These are phyloP conservation scores for Clinocottus analis DNA, from an alignment of 2,113 vertebrate genomes.

Conservation along the genomic window DNA sequence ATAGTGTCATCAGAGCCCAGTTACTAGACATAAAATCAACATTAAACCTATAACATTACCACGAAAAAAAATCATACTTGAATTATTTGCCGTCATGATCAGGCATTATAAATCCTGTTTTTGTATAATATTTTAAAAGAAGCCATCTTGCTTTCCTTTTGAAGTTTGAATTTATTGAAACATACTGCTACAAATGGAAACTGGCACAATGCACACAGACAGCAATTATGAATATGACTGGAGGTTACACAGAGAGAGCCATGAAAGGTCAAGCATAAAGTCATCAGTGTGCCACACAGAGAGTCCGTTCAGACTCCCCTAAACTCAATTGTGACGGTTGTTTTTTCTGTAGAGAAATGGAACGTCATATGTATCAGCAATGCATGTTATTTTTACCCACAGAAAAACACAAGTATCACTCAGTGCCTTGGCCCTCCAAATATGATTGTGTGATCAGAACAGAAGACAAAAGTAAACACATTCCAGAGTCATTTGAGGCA, in stretches of 20 bases:
- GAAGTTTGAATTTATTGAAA: constrained; percentile 56
- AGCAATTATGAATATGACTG: constrained; percentile 65
- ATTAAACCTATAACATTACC: too few species aligned
- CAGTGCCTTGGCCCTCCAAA: constrained; percentile 37
- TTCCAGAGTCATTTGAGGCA: constrained; percentile 64
- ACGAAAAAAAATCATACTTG: too few species aligned
- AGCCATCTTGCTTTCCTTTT: constrained; percentile 40
- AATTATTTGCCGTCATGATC: too few species aligned
- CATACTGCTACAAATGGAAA: constrained; percentile 53
- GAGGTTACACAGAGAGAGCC: constrained; percentile 63
- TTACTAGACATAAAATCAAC: not conserved
- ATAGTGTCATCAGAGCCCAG: constrained; percentile 3
- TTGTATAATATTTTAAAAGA: constrained; percentile 57
- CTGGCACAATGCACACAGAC: constrained; percentile 37
- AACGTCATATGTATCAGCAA: constrained; percentile 43
- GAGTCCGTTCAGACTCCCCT: constrained; percentile 57
- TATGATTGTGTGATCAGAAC: constrained; percentile 61
- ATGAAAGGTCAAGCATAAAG: constrained; percentile 73
- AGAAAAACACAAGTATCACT: constrained; percentile 46
- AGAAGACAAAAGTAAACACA: constrained; percentile 68
- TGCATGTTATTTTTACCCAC: constrained; percentile 42
- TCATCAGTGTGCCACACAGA: constrained; percentile 67
- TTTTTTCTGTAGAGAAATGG: constrained; percentile 44
- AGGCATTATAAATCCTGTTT: constrained; percentile 50
- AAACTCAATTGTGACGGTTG: constrained; percentile 59